phyloP scores from a whole-genome alignment of 2,113 vertebrate genomes.

The Crypturellus undulatus region DNA sequence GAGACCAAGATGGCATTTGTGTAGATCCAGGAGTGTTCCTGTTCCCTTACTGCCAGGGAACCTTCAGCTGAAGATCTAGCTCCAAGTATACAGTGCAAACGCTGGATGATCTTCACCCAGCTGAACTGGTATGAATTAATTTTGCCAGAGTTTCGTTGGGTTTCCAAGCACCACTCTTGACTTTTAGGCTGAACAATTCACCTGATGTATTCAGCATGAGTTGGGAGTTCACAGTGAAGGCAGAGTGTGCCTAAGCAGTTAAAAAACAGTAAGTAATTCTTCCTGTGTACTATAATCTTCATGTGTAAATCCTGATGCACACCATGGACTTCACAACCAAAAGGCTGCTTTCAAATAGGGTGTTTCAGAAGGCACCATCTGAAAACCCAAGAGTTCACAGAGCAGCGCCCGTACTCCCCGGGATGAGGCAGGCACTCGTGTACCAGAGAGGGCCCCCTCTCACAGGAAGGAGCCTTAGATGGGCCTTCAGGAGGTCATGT shows the following conservation, averaged over 20 bases:
- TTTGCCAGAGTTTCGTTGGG: background rate
- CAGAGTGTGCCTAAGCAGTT: background rate
- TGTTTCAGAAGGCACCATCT: background rate
- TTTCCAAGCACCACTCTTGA: background rate
- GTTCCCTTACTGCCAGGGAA: background rate
- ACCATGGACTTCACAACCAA: background rate
- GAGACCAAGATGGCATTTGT: background rate
- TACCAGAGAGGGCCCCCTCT: slow-evolving; percentile 40
- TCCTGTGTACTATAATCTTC: background rate
- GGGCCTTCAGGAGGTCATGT: background rate
- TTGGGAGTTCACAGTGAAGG: background rate
- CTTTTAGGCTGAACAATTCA: background rate
- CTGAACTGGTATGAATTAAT: background rate
- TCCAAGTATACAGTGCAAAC: background rate
- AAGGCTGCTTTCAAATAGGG: background rate
- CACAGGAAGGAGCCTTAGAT: slow-evolving; percentile 3
- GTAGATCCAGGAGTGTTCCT: background rate
- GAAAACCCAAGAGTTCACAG: background rate
- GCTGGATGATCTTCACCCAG: background rate
- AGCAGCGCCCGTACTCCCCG: fast-evolving
- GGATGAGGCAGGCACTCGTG: background rate
- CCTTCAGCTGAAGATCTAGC: background rate
- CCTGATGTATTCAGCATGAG: background rate
- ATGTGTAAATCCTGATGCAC: background rate
- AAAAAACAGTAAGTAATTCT: background rate